phyloP scores from a whole-genome alignment of 2,797 vertebrate species.

The Bradypodion ventrale region DNA sequence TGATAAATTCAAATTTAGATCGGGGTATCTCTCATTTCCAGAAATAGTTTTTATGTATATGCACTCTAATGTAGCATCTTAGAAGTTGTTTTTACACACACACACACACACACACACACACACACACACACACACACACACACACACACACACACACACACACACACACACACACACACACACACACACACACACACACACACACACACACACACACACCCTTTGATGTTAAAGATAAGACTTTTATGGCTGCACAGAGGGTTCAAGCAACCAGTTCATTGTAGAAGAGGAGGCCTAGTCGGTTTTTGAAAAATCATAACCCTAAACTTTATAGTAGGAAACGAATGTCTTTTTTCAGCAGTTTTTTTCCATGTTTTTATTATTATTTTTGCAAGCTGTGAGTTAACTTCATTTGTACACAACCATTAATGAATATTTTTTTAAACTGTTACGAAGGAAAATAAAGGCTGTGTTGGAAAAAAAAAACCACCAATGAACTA shows the following conservation, averaged over 20 bases:
- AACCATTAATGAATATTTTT: slow-evolving; percentile 65
- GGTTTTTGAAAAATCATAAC: slow-evolving; percentile 31
- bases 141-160: too few relatives aligned
- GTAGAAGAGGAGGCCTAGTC: slow-evolving; percentile 12
- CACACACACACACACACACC: background rate
- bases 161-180: background rate
- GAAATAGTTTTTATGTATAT: slow-evolving; percentile 59
- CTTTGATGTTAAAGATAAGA: slow-evolving; percentile 1
- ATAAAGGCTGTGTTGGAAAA: slow-evolving; percentile 69
- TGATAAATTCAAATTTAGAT: slow-evolving; percentile 65
- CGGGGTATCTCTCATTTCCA: slow-evolving; percentile 57
- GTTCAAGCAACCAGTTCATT: background rate
- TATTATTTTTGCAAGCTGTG: slow-evolving; percentile 64
- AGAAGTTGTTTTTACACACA: slow-evolving; percentile 50
- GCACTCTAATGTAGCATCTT: slow-evolving; percentile 68
- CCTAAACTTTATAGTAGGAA: slow-evolving; percentile 32
- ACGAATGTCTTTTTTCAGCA: slow-evolving; percentile 39
- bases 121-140: too few relatives aligned
- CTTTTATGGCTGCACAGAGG: slow-evolving; percentile 3
- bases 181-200: background rate
- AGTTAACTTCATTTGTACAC: slow-evolving; percentile 66
- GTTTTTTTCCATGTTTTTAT: slow-evolving; percentile 50
- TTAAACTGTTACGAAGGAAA: slow-evolving; percentile 69
- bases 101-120: too few relatives aligned
- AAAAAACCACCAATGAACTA: background rate